Evolutionary conservation across 2,113 vertebrate genomes (phyloP).

Genomic region (Mesitornis unicolor): DNA sequence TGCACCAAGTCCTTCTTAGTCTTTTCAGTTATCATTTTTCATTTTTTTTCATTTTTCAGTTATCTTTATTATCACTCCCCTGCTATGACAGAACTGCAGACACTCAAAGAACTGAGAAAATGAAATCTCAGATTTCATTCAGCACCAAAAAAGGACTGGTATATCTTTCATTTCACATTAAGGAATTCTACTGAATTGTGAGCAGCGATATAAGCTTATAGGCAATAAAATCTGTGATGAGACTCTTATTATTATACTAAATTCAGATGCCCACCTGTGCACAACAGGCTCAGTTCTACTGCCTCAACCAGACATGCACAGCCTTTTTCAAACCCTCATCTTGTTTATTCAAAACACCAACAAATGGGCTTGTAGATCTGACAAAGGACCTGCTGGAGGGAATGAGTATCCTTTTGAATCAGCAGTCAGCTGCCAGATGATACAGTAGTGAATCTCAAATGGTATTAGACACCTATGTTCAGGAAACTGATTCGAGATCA

Average conservation of each 20-base stretch:
- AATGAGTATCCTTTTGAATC: background rate
- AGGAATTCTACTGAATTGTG: background rate
- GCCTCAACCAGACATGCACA: background rate
- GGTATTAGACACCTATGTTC: background rate
- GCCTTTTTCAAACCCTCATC: background rate
- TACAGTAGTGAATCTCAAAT: background rate
- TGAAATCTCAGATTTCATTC: background rate
- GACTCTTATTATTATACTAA: background rate
- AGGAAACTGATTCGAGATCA: background rate
- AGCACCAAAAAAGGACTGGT: background rate
- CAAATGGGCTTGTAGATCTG: background rate
- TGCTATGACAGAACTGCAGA: background rate
- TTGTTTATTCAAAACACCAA: background rate
- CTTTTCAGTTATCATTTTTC: background rate
- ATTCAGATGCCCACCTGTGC: background rate
- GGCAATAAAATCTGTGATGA: background rate
- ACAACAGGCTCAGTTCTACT: background rate
- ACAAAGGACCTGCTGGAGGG: background rate
- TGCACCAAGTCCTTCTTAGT: background rate
- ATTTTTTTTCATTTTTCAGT: background rate
- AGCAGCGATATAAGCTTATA: background rate
- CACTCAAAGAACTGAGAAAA: background rate
- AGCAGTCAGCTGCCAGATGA: background rate
- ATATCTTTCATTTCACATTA: background rate
- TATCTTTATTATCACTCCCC: background rate